A percentile compares a stretch with the other conserved stretches of the same genome.
These are phyloP conservation scores for Himalopsyche tibetana DNA, from an alignment of 2,888 invertebrate genomes.

Conservation along the genomic window DNA sequence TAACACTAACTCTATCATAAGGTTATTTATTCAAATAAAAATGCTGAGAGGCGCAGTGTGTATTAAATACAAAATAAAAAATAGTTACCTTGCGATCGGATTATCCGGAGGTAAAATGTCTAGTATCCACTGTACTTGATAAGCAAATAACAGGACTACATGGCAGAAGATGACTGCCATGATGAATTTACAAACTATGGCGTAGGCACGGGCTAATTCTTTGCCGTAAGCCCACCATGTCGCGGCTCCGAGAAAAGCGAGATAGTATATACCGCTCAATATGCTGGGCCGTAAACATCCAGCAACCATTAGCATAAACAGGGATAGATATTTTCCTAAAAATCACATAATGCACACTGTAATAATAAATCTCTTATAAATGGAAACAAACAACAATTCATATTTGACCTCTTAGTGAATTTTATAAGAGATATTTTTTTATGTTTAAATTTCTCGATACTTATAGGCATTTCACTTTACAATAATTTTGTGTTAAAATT, in stretches of 20 bases:
- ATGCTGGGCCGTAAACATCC: conserved; percentile 90
- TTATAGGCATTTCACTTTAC: too few relatives aligned
- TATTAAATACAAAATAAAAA: neutral
- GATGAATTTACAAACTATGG: conserved; percentile 82
- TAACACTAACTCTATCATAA: too few relatives aligned
- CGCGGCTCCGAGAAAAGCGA: conserved; percentile 88
- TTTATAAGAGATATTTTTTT: too few relatives aligned
- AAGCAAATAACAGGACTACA: conserved; percentile 83
- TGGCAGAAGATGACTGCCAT: conserved; percentile 88
- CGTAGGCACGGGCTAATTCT: conserved; percentile 86
- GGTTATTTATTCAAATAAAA: too few relatives aligned
- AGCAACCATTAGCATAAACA: conserved; percentile 82
- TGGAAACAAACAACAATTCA: too few relatives aligned
- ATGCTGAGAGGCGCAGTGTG: too few relatives aligned
- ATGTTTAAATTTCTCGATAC: too few relatives aligned
- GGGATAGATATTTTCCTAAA: conserved; percentile 81
- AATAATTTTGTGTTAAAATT: too few relatives aligned
- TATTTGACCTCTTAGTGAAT: too few relatives aligned
- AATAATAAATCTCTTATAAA: too few relatives aligned
- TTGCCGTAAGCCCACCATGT: conserved; percentile 92
- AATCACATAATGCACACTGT: neutral
- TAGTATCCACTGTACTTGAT: conserved; percentile 91
- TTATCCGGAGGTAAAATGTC: conserved; percentile 82
- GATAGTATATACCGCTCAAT: conserved; percentile 89
- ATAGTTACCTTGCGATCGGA: conserved; percentile 84